Evolutionary conservation across 2,113 vertebrate genomes (phyloP).

Genomic region (Halichoeres trimaculatus): DNA sequence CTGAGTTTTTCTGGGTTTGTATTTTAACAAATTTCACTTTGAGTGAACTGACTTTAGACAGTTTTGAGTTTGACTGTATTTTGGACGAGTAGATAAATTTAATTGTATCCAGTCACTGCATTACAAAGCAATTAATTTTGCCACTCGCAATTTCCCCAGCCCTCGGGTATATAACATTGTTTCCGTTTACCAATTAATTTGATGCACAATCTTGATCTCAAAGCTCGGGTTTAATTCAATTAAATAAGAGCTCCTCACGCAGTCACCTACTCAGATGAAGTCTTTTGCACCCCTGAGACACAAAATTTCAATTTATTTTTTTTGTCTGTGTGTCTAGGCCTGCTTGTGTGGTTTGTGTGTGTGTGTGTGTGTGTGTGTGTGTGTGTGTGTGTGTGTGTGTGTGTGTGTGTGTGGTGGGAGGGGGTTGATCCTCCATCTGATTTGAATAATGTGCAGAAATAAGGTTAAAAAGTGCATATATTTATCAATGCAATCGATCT

Average conservation of each 20-base stretch:
- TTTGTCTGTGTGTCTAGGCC: background rate
- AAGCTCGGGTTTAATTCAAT: constrained; percentile 45
- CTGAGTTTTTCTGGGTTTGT: background rate
- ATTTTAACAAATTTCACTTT: background rate
- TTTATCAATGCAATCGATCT: background rate
- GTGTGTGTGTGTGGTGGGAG: background rate
- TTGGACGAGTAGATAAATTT: background rate
- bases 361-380: constrained; percentile 6
- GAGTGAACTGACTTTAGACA: background rate
- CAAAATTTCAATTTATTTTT: constrained; percentile 29
- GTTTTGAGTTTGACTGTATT: background rate
- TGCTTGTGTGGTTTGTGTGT: constrained; percentile 1
- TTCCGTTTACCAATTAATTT: constrained; percentile 42
- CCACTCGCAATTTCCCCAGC: constrained; percentile 15
- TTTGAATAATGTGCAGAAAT: constrained; percentile 13
- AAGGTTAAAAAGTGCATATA: constrained; percentile 2
- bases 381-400: background rate
- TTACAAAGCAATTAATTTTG: constrained; percentile 26
- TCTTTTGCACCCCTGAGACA: constrained; percentile 8
- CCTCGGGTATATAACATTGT: constrained; percentile 17
- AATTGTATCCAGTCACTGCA: constrained; percentile 19
- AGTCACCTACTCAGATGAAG: constrained; percentile 21
- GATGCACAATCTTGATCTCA: constrained; percentile 44
- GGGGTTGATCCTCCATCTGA: background rate
- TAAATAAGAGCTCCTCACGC: constrained; percentile 12